Evolutionary conservation across 2,888 invertebrate species (phyloP), one percentile per base, ranked within the genome.

Genomic region (Cynaeus angustus): DNA sequence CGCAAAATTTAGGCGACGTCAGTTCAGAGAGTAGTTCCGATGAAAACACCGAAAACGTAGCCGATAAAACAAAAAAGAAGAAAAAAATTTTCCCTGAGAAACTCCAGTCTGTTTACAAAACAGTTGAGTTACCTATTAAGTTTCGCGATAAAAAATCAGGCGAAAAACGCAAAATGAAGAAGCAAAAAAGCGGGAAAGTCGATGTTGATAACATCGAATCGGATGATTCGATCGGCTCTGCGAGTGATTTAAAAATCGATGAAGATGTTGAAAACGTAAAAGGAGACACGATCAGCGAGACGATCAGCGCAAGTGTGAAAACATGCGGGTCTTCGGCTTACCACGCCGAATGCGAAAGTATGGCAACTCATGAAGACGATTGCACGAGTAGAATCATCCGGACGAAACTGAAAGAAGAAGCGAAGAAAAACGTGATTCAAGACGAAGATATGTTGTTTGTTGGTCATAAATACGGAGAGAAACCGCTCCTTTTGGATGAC

Each of bases 401-500:
- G 41, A 75, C 73, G n/a, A 86, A 88, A 74, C 85, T 86, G 69
- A 87, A 86, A 53, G 87, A 87, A 77, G 82, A 80, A 37, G 79
- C 87, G 84, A 72, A 85, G 33, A 50, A 61, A 10, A 61, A 41
- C 14, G 14, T 26, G 9, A 13, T 30, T 3, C 52, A 61, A 16
- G 58, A 68, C 9, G 88, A 88, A 46, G 89, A 88, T 78, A 87
- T 90, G 50, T 84, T 90, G 26, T 90, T 93, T 71, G 89, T 93
- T 4, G 90, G 93, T 0, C 93, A 93, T 81, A 91, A 91, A 75
- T 92, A 92, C 77, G 94, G 93, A 0, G 92, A 92, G 71, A 89
- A 89, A 74, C 94, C 94, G 0, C 83, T 94, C 38, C 82, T 94
- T 3, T 87, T 93, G 64, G 94, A 94, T 79, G 93, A 94, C 81